A percentile compares a stretch with the other conserved stretches of the same genome.
Evolutionary conservation across 2,113 vertebrate genomes (phyloP).

Genomic region (Pontoporia blainvillei): DNA sequence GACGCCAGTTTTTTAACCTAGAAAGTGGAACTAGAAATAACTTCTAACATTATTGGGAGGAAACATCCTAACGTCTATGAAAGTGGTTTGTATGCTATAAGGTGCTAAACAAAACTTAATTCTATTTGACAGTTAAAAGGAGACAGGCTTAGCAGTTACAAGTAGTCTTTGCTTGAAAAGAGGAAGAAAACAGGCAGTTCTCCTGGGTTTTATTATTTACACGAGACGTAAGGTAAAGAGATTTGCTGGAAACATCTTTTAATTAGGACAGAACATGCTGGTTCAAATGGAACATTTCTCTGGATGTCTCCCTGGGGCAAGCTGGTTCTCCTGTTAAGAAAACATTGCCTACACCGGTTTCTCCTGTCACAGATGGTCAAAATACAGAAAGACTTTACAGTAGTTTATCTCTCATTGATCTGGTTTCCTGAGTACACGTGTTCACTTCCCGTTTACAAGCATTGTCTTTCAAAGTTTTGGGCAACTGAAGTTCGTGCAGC

Average conservation of each 20-base stretch:
- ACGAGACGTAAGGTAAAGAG: not conserved
- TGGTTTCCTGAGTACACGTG: not conserved
- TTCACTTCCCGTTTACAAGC: not conserved
- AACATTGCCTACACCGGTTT: not conserved
- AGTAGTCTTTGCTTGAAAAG: not conserved
- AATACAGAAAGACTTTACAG: not conserved
- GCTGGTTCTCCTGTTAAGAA: constrained; percentile 24
- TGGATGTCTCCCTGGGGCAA: not conserved
- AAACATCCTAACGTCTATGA: not conserved
- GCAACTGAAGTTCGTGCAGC: not conserved
- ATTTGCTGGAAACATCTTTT: constrained; percentile 17
- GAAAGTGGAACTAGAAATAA: not conserved
- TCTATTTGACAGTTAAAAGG: not conserved
- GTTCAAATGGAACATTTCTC: constrained; percentile 48
- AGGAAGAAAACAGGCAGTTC: not conserved
- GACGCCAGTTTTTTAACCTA: not conserved
- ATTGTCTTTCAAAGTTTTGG: not conserved
- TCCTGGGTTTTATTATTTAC: constrained; percentile 38
- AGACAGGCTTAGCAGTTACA: not conserved
- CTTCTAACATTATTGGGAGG: not conserved
- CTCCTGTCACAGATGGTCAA: constrained; percentile 8
- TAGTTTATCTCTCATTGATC: not conserved
- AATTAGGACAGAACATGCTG: constrained; percentile 38
- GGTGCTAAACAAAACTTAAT: not conserved
- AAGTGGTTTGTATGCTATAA: not conserved